Percentiles rank a stretch among this genome's conserved stretches.
These are phyloP conservation scores for Tetheella fluctuosa DNA, from an alignment of 2,888 invertebrate species.

Conservation along the genomic window DNA sequence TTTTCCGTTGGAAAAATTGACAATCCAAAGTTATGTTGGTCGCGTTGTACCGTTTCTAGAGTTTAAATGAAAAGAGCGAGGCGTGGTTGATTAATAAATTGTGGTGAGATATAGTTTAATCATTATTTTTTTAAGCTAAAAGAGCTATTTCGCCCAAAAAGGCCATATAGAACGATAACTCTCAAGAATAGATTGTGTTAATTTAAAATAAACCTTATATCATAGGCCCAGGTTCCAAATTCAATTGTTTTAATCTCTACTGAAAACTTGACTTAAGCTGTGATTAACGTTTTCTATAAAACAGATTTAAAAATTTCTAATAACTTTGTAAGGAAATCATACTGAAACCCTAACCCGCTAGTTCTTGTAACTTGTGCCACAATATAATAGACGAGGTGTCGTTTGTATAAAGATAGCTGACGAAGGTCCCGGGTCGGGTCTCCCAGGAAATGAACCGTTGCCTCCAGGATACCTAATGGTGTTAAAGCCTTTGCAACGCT, in stretches of 20 bases:
- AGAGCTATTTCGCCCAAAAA: too few species aligned
- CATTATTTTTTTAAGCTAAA: too few species aligned
- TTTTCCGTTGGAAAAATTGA: background rate
- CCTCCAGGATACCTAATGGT: slow-evolving; percentile 45
- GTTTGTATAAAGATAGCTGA: slow-evolving; percentile 49
- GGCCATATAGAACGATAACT: too few species aligned
- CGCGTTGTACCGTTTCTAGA: background rate
- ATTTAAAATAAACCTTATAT: too few species aligned
- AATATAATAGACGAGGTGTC: slow-evolving; percentile 47
- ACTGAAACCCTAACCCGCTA: background rate
- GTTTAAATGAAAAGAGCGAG: slow-evolving; percentile 16
- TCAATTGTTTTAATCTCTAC: too few species aligned
- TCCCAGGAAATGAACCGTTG: slow-evolving; percentile 58
- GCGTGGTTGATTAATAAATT: background rate
- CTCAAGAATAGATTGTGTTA: too few species aligned
- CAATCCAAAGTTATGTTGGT: slow-evolving; percentile 5
- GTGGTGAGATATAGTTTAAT: background rate
- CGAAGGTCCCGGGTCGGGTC: slow-evolving; percentile 37
- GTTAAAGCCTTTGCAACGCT: background rate
- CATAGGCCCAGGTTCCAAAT: too few species aligned
- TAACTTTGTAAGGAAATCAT: too few species aligned
- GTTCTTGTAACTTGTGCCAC: slow-evolving; percentile 27
- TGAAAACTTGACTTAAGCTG: too few species aligned
- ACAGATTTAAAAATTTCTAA: too few species aligned
- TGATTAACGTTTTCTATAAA: too few species aligned